Percentiles rank a stretch among this genome's conserved stretches.
These are phyloP conservation scores for Pelodytes ibericus DNA, from an alignment of 2,797 vertebrate genomes.

Conservation along the genomic window DNA sequence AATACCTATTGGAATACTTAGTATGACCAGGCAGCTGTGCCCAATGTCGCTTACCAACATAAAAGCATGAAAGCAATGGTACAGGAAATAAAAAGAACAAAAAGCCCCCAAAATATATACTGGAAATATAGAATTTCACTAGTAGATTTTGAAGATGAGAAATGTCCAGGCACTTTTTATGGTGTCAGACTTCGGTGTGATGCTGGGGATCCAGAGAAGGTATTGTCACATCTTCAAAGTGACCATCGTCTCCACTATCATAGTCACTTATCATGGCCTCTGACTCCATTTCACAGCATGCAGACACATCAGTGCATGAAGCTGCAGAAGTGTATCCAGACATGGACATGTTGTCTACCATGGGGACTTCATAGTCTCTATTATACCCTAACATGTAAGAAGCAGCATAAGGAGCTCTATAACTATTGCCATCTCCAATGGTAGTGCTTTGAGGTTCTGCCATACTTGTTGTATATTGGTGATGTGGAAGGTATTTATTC, in stretches of 20 bases:
- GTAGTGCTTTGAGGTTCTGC: constrained; percentile 78
- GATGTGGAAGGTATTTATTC: constrained; percentile 89
- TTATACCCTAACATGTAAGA: constrained; percentile 74
- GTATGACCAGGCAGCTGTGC: constrained; percentile 66
- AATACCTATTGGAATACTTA: constrained; percentile 59
- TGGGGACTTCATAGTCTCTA: constrained; percentile 83
- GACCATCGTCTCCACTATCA: constrained; percentile 89
- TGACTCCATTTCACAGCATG: constrained; percentile 90
- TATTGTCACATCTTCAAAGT: constrained; percentile 82
- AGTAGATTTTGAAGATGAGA: constrained; percentile 61
- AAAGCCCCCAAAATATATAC: constrained; percentile 54
- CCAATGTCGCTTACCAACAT: constrained; percentile 62
- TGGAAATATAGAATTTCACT: constrained; percentile 53
- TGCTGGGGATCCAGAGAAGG: constrained; percentile 89
- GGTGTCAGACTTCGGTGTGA: constrained; percentile 97
- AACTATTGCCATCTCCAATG: constrained; percentile 66
- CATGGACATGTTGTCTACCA: constrained; percentile 88
- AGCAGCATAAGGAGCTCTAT: constrained; percentile 76
- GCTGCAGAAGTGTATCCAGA: constrained; percentile 91
- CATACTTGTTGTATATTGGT: constrained; percentile 79
- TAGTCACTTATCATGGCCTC: constrained; percentile 97
- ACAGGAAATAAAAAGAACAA: constrained; percentile 46
- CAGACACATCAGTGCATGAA: constrained; percentile 97
- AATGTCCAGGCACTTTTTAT: constrained; percentile 96
- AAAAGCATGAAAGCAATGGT: constrained; percentile 58